Evolutionary conservation across 2,797 vertebrate genomes (phyloP).

Genomic region (Brachyrhaphis roseni): DNA sequence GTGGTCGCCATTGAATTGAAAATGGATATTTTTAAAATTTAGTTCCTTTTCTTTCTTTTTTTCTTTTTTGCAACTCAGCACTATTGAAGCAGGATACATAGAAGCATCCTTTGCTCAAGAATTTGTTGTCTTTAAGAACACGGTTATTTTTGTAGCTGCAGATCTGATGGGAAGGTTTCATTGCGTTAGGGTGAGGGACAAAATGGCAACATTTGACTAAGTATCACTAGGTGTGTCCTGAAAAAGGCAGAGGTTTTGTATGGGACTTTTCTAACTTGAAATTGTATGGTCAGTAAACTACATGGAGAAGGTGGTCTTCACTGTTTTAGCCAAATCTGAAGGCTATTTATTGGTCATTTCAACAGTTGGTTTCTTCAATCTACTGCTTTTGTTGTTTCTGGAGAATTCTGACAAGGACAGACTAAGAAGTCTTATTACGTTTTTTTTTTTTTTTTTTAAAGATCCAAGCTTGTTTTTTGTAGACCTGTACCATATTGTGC

Average conservation of each 20-base stretch:
- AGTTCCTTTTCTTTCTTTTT: background rate
- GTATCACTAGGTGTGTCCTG: slow-evolving; percentile 58
- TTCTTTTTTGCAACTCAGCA: slow-evolving; percentile 29
- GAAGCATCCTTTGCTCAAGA: slow-evolving; percentile 35
- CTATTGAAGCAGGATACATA: slow-evolving; percentile 18
- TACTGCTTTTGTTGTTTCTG: slow-evolving; percentile 74
- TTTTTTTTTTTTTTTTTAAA: slow-evolving; percentile 20
- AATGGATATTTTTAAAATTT: slow-evolving; percentile 39
- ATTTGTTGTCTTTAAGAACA: slow-evolving; percentile 34
- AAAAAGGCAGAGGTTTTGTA: slow-evolving; percentile 60
- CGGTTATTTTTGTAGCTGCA: slow-evolving; percentile 39
- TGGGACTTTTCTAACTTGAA: slow-evolving; percentile 57
- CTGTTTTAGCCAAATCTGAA: slow-evolving; percentile 60
- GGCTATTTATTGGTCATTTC: slow-evolving; percentile 63
- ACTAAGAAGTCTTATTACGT: slow-evolving; percentile 73
- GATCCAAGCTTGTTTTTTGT: slow-evolving; percentile 84
- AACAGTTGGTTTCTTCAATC: slow-evolving; percentile 71
- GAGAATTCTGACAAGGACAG: slow-evolving; percentile 78
- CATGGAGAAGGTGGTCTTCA: slow-evolving; percentile 63
- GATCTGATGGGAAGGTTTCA: slow-evolving; percentile 58
- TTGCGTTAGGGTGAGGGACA: slow-evolving; percentile 61
- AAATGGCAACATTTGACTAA: slow-evolving; percentile 55
- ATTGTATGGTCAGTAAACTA: slow-evolving; percentile 59
- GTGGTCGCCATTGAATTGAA: slow-evolving; percentile 64
- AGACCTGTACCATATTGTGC: slow-evolving; percentile 93